Conservation (phyloP, 2,113 vertebrate species). For the Ciconia stormi region DNA sequence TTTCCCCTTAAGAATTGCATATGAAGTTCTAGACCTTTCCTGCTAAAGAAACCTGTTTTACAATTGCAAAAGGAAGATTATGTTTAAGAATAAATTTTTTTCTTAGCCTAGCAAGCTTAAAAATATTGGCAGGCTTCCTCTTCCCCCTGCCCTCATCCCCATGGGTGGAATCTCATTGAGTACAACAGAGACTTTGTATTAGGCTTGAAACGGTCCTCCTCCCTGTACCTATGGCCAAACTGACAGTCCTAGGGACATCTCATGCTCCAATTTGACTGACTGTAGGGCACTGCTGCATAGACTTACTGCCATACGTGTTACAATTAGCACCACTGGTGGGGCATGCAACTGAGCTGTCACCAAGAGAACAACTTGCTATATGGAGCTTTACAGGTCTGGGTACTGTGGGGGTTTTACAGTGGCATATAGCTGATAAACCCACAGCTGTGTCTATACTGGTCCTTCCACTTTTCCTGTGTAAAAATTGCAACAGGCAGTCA, state of each 20-base stretch:
- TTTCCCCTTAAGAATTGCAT: background rate
- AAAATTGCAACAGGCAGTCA: background rate
- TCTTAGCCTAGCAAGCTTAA: background rate
- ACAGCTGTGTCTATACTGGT: background rate
- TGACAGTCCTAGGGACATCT: background rate
- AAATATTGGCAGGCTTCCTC: background rate
- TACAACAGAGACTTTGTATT: background rate
- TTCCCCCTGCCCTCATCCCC: too few species aligned
- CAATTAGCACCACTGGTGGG: too few species aligned
- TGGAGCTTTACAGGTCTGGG: background rate
- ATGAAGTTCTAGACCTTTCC: background rate
- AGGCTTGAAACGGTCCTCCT: background rate
- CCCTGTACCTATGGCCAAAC: background rate
- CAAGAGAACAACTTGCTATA: background rate
- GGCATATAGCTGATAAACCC: background rate
- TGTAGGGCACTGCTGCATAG: background rate
- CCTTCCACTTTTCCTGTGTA: background rate
- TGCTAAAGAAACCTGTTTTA: background rate
- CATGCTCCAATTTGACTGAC: background rate
- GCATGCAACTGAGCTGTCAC: fast-evolving
- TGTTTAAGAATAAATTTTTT: background rate
- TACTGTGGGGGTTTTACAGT: background rate
- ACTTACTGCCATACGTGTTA: background rate
- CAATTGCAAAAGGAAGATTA: background rate
- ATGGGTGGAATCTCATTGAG: background rate